phyloP scores from a whole-genome alignment of 2,888 invertebrate species.

The Dynastes maya region DNA sequence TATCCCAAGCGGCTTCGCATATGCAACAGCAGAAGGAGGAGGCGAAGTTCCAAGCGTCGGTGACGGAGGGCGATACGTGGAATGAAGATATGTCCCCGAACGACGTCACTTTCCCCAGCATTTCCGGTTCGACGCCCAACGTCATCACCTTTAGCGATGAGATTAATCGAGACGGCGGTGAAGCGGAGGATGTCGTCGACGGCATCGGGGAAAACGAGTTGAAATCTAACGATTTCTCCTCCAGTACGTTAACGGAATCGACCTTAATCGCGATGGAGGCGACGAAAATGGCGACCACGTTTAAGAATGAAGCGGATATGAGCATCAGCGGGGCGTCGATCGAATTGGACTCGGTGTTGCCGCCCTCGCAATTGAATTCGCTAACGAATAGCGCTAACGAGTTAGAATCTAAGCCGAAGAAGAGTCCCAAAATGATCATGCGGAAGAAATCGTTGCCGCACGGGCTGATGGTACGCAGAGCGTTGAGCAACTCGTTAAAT shows the following conservation, averaged over 20 bases:
- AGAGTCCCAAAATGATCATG: constrained; percentile 63
- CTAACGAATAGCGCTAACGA: constrained; percentile 72
- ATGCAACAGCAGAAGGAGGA: constrained; percentile 70
- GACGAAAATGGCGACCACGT: constrained; percentile 77
- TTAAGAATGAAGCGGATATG: constrained; percentile 72
- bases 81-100: constrained; percentile 85
- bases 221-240: constrained; percentile 69
- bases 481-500: constrained; percentile 74
- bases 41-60: constrained; percentile 56
- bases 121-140: constrained; percentile 83
- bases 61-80: constrained; percentile 80
- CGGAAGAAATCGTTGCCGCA: constrained; percentile 79
- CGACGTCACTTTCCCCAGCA: constrained; percentile 86
- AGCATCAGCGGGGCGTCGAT: constrained; percentile 77
- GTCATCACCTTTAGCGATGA: constrained; percentile 79
- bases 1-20: constrained; percentile 78
- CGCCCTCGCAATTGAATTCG: constrained; percentile 85
- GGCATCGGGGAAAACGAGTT: constrained; percentile 55
- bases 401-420: constrained; percentile 56
- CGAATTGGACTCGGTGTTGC: constrained; percentile 83
- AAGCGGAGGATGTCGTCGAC: constrained; percentile 57
- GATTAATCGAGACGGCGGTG: constrained; percentile 50
- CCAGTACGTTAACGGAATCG: constrained; percentile 79
- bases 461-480: constrained; percentile 81
- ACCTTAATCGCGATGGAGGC: constrained; percentile 84